These are phyloP conservation scores for Stictonetta naevosa DNA, from an alignment of 2,113 vertebrate species.

Conservation along the genomic window DNA sequence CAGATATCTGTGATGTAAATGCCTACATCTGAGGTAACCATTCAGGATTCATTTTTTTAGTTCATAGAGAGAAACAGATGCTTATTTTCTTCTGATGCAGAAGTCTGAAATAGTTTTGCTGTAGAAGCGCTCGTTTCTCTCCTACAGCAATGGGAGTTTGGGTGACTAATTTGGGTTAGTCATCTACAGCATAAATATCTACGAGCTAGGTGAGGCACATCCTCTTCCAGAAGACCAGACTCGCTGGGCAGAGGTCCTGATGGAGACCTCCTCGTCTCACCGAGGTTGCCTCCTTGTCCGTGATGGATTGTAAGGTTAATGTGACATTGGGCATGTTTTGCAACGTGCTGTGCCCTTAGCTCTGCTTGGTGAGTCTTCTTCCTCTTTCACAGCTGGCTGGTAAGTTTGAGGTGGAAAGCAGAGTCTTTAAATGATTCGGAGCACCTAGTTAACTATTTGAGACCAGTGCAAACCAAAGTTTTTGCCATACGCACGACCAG, in stretches of 20 bases:
- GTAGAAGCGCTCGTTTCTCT: neutral
- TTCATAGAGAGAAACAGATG: neutral
- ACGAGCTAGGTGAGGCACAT: neutral
- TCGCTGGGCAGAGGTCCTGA: neutral
- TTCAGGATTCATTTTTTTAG: neutral
- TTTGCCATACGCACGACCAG: fast-evolving
- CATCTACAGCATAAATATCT: neutral
- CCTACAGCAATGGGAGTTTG: neutral
- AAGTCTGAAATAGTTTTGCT: neutral
- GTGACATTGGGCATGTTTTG: fast-evolving
- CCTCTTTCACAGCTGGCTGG: fast-evolving
- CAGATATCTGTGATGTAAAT: neutral
- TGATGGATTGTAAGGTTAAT: fast-evolving
- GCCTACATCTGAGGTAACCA: neutral
- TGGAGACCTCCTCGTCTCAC: neutral
- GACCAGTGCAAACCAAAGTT: fast-evolving
- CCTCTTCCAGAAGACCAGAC: neutral
- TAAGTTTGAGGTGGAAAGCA: neutral
- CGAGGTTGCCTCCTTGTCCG: fast-evolving
- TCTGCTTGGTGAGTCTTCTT: neutral
- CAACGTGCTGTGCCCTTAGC: fast-evolving
- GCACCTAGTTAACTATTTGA: fast-evolving
- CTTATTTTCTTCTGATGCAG: neutral
- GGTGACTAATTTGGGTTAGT: neutral
- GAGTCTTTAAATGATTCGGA: neutral